phyloP scores from a whole-genome alignment of 2,888 invertebrate genomes.

The Trichopria drosophilae region DNA sequence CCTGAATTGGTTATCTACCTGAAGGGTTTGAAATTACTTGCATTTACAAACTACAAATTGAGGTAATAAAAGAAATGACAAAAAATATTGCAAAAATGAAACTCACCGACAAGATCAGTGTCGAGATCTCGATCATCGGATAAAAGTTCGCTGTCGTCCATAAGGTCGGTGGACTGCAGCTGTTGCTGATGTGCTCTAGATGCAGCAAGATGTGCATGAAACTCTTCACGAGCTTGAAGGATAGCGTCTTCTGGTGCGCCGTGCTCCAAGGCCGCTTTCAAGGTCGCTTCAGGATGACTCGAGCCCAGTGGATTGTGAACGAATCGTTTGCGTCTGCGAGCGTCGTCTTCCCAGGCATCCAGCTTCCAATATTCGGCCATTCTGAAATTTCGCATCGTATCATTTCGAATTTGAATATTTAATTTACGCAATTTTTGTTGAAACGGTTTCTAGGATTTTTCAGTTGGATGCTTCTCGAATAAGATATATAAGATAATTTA shows the following conservation, averaged over 20 bases:
- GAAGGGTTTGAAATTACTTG: slow-evolving; percentile 2
- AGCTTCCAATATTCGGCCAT: slow-evolving; percentile 84
- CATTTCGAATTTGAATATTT: neutral
- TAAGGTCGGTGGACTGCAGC: slow-evolving; percentile 75
- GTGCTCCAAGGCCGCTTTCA: slow-evolving; percentile 80
- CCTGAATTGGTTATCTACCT: too few relatives aligned
- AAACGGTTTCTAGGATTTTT: too few relatives aligned
- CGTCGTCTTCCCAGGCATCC: slow-evolving; percentile 99
- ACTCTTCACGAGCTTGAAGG: slow-evolving; percentile 89
- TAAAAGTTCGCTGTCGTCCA: slow-evolving; percentile 92
- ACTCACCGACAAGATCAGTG: slow-evolving; percentile 76
- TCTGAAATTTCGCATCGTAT: slow-evolving; percentile 44
- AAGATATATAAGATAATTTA: neutral
- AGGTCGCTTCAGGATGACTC: slow-evolving; percentile 87
- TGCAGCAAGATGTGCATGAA: slow-evolving; percentile 87
- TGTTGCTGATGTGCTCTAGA: slow-evolving; percentile 76
- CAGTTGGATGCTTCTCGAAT: too few relatives aligned
- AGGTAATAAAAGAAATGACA: slow-evolving; percentile 10
- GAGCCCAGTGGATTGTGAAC: slow-evolving; percentile 94
- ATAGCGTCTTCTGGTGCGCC: slow-evolving; percentile 91
- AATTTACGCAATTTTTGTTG: neutral
- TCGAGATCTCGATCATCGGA: slow-evolving; percentile 89
- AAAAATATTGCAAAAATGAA: slow-evolving; percentile 6
- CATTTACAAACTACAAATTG: slow-evolving; percentile 2
- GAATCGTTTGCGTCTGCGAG: slow-evolving; percentile 88